Evolutionary conservation across 2,888 invertebrate genomes (phyloP), one percentile per base, ranked within the genome.

Genomic region (Mycalesis mineus): DNA sequence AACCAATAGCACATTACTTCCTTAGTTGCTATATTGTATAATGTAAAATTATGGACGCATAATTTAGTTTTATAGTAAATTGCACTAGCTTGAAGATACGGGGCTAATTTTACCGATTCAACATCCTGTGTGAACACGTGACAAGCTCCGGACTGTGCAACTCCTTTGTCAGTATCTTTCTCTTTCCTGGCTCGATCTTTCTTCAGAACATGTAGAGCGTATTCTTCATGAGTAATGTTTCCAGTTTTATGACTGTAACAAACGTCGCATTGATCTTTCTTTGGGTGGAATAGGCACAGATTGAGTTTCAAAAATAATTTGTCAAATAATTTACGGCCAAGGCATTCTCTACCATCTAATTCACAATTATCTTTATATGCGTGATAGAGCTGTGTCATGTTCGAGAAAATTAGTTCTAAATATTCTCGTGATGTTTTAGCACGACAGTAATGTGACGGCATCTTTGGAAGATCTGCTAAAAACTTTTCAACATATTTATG

Each of bases 31-130:
- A 67, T 2, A 61, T 66, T 65, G 39, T 64, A 62, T 14, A 60
- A 4, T 44, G 65, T 67, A 55, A 70, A 70, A 63, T 70, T 70
- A 58, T 69, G 68, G 6, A 66, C 65, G 36, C 65, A 66, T 29
- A 70, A 47, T 59, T 72, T 69, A 13, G 67, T 72, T 63, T 69
- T 69, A 47, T 62, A 71, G 29, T 70, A 69, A 54, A 71, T 9
- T 7, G 68, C 69, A 64, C 67, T 68, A 17, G 68, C 66, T 60
- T 67, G 65, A 49, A 69, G 56, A 59, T 58, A 59, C n/a, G 68
- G 69, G 15, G 52, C 55, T 48, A 68, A 59, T 64, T 68, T 67
- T 36, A 69, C 69, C n/a, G 68, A 60, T 61, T 68, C 45, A 36
- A 71, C 58, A 61, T 71, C 68, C 53, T 65, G 63, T 56, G 67